Percentiles rank a stretch among this genome's conserved stretches.
Evolutionary conservation across 2,888 invertebrate species (phyloP).

Genomic region (Dryococelus australis): DNA sequence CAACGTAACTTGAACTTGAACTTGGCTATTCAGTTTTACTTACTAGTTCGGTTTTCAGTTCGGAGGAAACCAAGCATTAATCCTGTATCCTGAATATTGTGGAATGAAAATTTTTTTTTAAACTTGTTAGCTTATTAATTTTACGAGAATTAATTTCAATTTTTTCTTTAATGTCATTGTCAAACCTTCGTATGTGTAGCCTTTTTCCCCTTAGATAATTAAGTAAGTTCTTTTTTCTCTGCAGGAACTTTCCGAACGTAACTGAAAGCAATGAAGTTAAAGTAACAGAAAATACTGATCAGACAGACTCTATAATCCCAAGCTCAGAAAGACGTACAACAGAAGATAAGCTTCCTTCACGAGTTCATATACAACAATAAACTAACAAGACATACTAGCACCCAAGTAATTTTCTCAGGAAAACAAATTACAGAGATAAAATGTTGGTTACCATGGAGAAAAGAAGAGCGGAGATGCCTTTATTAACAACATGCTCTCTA

Average conservation of each 20-base stretch:
- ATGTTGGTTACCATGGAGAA: slow-evolving; percentile 10
- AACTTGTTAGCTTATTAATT: not conserved
- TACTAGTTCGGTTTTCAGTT: too few species aligned
- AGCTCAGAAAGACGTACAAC: not conserved
- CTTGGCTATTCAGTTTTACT: too few species aligned
- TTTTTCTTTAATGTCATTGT: not conserved
- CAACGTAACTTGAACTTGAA: too few species aligned
- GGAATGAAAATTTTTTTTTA: not conserved
- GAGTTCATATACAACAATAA: not conserved
- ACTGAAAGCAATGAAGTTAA: not conserved
- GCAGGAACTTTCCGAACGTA: slow-evolving; percentile 8
- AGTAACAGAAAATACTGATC: not conserved
- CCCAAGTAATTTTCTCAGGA: not conserved
- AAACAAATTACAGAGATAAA: slow-evolving; percentile 31
- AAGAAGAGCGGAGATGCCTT: slow-evolving; percentile 17
- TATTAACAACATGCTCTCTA: slow-evolving; percentile 20
- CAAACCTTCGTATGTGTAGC: not conserved
- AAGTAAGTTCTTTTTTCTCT: not conserved
- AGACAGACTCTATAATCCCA: not conserved
- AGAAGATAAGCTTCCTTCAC: not conserved
- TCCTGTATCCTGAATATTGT: too few species aligned
- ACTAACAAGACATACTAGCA: not conserved
- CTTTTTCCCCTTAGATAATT: not conserved
- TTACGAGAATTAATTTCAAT: not conserved
- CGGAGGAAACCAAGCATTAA: too few species aligned